Base-by-base conservation (phyloP, 2,888 invertebrate genomes). In the Leptopilina syphax region DNA sequence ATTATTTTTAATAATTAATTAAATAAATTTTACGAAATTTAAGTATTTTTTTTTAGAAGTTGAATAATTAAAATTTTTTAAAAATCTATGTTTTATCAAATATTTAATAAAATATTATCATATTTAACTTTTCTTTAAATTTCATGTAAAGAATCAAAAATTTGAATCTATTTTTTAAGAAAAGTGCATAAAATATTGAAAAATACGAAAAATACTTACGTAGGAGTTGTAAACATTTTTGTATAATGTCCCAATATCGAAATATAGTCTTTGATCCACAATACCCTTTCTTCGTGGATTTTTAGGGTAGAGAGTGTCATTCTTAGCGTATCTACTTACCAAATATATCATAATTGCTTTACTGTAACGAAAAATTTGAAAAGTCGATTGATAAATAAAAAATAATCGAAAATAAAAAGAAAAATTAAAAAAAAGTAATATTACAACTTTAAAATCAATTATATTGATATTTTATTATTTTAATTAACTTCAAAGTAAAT, bases 341-440 rank as follows among this genome's bases (percentile, higher is more conserved):
- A 97, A 93, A 92, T 97, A 97, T 1, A 94, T 93, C 91, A 95
- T 94, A 89, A 97, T 97, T 83, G 97, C 96, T 65, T 97, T 95
- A 73, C 97, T 93, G 86, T 7, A 87, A 88, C 50, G 1, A 44
- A 3, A 67, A 76, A 54, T 47, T 76, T 13, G 12, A 34, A 47
- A 76, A n/a, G 9, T 44, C 44, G 68, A 57, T 77, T 54, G 24
- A 34, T 50, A 57, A 54, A 9, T 12, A 57, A 9, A 67, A 57
- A 68, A 34, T 18, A 18, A 18, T 18, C 18, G 18, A 18, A 66
- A 70, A 68, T 41, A 1, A 34, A 34, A 34, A 27, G 0, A 27
- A 34, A 34, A 34, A 34, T 34, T 18, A 18, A 18, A 18, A 3
- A 34, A 34, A 34, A 34, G 34, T 34, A 34, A 3, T 34, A 34